Conservation (phyloP, 1,140 invertebrate species). For the Cydia fagiglandana region DNA sequence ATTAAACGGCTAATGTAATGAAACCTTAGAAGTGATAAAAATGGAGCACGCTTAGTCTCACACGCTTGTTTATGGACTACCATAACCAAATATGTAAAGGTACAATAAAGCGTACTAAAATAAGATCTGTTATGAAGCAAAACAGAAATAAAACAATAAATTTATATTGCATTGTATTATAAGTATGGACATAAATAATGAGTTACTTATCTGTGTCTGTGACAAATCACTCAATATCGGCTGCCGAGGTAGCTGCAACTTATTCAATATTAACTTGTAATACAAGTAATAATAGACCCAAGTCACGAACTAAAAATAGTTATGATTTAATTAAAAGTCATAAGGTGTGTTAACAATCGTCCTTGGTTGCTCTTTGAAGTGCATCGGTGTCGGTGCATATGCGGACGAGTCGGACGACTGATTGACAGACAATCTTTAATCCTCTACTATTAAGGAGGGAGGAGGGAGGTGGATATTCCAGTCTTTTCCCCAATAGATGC, state of each 20-base stretch:
- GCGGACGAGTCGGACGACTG: conserved; percentile 2
- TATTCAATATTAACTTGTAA: neutral
- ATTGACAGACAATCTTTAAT: neutral
- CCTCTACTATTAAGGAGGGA: neutral
- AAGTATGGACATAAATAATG: neutral
- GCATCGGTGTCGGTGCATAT: conserved; percentile 19
- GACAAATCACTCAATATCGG: neutral
- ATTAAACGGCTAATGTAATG: no score
- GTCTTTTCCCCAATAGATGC: neutral
- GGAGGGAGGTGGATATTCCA: no score
- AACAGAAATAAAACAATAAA: no score
- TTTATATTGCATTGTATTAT: neutral
- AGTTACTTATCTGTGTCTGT: neutral
- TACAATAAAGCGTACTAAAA: no score
- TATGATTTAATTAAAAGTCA: conserved; percentile 27
- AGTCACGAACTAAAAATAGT: conserved; percentile 26
- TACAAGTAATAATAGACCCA: neutral
- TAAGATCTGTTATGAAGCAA: no score
- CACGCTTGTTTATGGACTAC: no score
- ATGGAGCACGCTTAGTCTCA: no score
- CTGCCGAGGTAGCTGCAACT: neutral
- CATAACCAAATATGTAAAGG: no score
- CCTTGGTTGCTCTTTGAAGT: conserved; percentile 29
- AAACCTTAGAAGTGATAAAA: no score
- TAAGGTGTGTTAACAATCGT: conserved; percentile 16